Evolutionary conservation across 2,888 invertebrate genomes (phyloP).

Genomic region (Leptinotarsa tumamoca): DNA sequence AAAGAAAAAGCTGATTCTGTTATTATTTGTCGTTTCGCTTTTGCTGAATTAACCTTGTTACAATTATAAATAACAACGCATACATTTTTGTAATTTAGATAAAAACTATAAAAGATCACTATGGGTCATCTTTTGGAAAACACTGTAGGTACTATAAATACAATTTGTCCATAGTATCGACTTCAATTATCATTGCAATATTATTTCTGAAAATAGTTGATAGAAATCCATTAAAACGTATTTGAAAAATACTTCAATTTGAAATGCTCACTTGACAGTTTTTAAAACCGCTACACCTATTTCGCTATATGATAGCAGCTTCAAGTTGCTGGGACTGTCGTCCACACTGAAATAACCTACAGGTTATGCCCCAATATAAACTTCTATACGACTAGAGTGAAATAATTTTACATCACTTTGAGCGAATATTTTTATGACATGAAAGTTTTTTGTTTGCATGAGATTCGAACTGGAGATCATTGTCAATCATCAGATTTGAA

Average conservation of each 20-base stretch:
- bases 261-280: too few relatives aligned
- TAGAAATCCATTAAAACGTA: too few relatives aligned
- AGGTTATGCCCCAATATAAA: conserved; percentile 5
- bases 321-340: not conserved
- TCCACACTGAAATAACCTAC: conserved; percentile 6
- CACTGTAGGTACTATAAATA: not conserved
- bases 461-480: too few relatives aligned
- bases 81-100: not conserved
- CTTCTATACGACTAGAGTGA: not conserved
- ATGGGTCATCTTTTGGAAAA: conserved; percentile 16
- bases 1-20: conserved; percentile 19
- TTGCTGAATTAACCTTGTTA: conserved; percentile 18
- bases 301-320: too few relatives aligned
- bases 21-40: conserved; percentile 16
- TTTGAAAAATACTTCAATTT: too few relatives aligned
- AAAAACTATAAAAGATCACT: conserved; percentile 12
- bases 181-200: conserved; percentile 14
- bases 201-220: not conserved
- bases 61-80: conserved; percentile 1
- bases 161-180: conserved; percentile 24
- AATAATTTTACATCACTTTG: not conserved
- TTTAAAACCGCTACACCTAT: too few relatives aligned
- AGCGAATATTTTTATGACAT: not conserved
- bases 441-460: too few relatives aligned
- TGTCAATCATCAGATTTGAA: too few relatives aligned